These are phyloP conservation scores for Resseliella maxima DNA, from an alignment of 2,888 invertebrate species.

Conservation along the genomic window DNA sequence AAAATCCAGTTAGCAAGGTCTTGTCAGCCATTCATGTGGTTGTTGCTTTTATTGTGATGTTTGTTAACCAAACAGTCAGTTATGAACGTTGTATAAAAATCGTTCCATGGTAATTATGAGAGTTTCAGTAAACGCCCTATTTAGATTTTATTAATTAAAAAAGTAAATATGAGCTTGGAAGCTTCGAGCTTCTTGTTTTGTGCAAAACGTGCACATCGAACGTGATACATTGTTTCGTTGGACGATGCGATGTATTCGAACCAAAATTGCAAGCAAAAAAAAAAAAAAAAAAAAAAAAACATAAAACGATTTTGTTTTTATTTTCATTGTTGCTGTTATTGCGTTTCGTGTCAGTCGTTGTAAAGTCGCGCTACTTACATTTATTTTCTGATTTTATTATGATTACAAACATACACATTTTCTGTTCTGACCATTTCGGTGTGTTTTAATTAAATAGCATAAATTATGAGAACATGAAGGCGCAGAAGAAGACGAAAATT, in stretches of 20 bases:
- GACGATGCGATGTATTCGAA: not conserved
- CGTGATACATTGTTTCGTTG: not conserved
- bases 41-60: not conserved
- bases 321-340: not conserved
- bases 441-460: conserved; percentile 37
- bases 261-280: conserved; percentile 21
- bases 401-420: conserved; percentile 44
- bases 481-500: not conserved
- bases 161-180: conserved; percentile 47
- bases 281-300: too few species aligned
- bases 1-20: conserved; percentile 36
- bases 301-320: not conserved
- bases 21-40: not conserved
- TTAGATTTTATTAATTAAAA: conserved; percentile 53
- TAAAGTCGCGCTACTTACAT: conserved; percentile 20
- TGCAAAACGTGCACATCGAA: not conserved
- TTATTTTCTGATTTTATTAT: conserved; percentile 51
- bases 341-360: not conserved
- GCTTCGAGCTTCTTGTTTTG: conserved; percentile 45
- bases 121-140: conserved; percentile 38
- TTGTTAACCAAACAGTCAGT: not conserved
- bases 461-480: not conserved
- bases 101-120: conserved; percentile 6
- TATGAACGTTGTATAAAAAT: not conserved
- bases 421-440: conserved; percentile 19